Conservation (phyloP, 2,113 vertebrate species). For the Lota lota region DNA sequence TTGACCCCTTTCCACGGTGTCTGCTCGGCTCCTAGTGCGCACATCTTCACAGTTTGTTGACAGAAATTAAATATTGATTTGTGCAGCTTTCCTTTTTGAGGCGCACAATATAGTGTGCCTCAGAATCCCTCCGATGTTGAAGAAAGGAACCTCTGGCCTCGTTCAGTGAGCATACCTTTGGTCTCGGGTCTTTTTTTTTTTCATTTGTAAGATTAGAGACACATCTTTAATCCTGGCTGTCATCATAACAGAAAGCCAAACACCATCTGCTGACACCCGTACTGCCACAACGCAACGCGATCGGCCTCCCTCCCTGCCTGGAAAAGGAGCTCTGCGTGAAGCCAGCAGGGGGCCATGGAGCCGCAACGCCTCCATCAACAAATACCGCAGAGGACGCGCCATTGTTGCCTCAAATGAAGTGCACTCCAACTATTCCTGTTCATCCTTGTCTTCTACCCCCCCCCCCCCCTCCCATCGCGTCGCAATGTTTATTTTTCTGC, state of each 20-base stretch:
- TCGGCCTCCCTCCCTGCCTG: constrained; percentile 43
- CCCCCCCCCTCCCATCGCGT: constrained; percentile 13
- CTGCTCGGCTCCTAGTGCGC: not conserved
- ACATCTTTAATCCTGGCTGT: no score
- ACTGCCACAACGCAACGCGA: constrained; percentile 35
- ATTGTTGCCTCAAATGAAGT: constrained; percentile 52
- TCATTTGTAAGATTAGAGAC: no score
- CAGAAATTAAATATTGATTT: not conserved
- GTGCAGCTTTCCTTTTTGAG: no score
- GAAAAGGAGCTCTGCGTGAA: constrained; percentile 42
- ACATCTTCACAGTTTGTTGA: not conserved
- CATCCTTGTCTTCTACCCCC: constrained; percentile 20
- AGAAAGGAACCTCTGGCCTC: no score
- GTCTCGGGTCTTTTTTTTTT: no score
- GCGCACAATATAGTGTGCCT: no score
- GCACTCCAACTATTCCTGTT: constrained; percentile 30
- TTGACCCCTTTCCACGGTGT: constrained; percentile 28
- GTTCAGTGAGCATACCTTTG: no score
- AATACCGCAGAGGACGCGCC: constrained; percentile 31
- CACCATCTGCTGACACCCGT: not conserved
- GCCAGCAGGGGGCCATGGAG: constrained; percentile 39
- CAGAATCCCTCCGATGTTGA: no score
- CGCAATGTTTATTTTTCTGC: constrained; percentile 43
- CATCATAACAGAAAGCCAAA: not conserved
- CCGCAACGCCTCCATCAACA: constrained; percentile 30